Percentiles rank a stretch among this genome's conserved stretches.
phyloP scores from a whole-genome alignment of 2,113 vertebrate genomes.

The Spheniscus mendiculus region DNA sequence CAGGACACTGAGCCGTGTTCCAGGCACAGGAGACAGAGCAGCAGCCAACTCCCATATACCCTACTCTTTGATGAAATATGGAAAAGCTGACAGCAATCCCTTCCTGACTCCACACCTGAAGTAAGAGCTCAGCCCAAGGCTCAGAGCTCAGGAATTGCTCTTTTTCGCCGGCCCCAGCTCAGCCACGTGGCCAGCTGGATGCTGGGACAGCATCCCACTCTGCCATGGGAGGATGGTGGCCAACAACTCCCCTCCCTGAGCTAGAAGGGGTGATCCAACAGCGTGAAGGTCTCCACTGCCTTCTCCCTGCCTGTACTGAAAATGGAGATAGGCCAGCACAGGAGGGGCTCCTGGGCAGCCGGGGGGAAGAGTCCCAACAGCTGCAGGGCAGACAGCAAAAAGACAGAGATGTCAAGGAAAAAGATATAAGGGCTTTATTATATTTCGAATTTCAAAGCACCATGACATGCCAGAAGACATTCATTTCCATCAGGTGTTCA shows the following conservation, averaged over 20 bases:
- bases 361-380: neutral
- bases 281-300: neutral
- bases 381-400: neutral
- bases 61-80: neutral
- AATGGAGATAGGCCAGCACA: neutral
- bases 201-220: neutral
- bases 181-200: neutral
- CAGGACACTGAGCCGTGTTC: neutral
- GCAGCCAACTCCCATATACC: neutral
- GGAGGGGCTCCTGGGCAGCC: neutral
- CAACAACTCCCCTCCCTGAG: neutral
- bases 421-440: conserved; percentile 1
- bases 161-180: neutral
- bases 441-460: neutral
- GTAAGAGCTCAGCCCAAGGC: neutral
- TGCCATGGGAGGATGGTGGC: neutral
- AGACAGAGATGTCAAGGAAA: neutral
- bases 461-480: neutral
- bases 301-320: neutral
- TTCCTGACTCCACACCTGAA: neutral
- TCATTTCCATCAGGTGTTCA: neutral
- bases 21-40: neutral
- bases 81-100: neutral
- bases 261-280: neutral
- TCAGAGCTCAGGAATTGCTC: neutral